These are phyloP conservation scores for Aythya baeri DNA, from an alignment of 2,113 vertebrate genomes.

Conservation along the genomic window DNA sequence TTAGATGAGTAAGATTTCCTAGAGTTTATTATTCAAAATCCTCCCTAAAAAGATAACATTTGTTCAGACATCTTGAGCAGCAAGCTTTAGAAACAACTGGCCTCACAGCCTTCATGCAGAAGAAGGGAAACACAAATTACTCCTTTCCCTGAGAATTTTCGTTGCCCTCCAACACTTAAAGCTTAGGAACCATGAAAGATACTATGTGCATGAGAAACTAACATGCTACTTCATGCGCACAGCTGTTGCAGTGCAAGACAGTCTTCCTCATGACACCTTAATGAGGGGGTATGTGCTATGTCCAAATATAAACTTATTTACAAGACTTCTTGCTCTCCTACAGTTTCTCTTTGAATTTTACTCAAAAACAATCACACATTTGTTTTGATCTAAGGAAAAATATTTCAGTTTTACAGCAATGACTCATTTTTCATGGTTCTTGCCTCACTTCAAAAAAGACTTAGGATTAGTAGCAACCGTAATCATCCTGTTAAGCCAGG, in stretches of 20 bases:
- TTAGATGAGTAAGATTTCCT: background rate
- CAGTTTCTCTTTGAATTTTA: background rate
- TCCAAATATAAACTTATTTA: background rate
- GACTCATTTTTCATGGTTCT: background rate
- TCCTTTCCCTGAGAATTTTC: background rate
- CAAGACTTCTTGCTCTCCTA: background rate
- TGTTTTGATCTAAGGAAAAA: background rate
- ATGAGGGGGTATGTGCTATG: background rate
- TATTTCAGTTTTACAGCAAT: background rate
- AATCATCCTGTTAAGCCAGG: background rate
- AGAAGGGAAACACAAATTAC: background rate
- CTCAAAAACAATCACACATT: background rate
- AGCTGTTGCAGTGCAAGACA: background rate
- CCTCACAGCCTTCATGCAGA: background rate
- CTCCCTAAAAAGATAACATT: background rate
- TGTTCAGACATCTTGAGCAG: background rate
- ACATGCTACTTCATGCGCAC: background rate
- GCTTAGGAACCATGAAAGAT: background rate
- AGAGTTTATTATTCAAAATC: background rate
- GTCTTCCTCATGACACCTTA: background rate
- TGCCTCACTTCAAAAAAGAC: background rate
- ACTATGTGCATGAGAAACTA: accelerated
- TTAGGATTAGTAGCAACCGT: background rate
- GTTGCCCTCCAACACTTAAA: background rate
- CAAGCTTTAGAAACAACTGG: background rate